Percentiles rank a stretch among this genome's conserved stretches.
Conservation (phyloP, 2,113 vertebrate genomes). For the Copsychus sechellarum region DNA sequence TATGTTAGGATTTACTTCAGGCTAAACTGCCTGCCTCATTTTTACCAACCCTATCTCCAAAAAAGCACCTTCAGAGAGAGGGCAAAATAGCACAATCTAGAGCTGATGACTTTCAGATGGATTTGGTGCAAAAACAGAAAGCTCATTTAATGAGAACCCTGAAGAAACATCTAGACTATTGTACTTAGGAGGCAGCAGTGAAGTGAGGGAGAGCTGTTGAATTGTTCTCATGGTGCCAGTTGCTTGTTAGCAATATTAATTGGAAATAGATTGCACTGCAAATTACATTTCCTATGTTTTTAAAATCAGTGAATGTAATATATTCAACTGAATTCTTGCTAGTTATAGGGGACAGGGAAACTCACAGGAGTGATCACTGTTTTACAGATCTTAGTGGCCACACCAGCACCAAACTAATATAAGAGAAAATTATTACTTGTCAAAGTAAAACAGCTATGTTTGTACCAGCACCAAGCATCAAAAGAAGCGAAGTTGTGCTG, state of each 20-base stretch:
- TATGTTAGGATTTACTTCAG: not conserved
- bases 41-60: not conserved
- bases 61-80: not conserved
- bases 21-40: not conserved
- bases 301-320: not conserved
- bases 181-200: not conserved
- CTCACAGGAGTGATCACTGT: not conserved
- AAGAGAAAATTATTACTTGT: not conserved
- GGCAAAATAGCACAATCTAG: not conserved
- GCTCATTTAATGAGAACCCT: not conserved
- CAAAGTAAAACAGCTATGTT: not conserved
- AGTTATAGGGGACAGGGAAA: not conserved
- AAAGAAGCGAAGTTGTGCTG: not conserved
- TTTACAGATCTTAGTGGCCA: not conserved
- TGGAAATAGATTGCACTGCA: not conserved
- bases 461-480: not conserved
- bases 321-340: not conserved
- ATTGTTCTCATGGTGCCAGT: not conserved
- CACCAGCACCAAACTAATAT: not conserved
- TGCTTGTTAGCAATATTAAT: not conserved
- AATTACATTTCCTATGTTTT: not conserved
- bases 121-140: not conserved
- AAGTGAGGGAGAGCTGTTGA: not conserved
- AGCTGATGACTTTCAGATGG: not conserved
- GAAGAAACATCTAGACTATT: not conserved